Base-by-base conservation (phyloP, 2,797 vertebrate species). In the Tarsius wallacei region DNA sequence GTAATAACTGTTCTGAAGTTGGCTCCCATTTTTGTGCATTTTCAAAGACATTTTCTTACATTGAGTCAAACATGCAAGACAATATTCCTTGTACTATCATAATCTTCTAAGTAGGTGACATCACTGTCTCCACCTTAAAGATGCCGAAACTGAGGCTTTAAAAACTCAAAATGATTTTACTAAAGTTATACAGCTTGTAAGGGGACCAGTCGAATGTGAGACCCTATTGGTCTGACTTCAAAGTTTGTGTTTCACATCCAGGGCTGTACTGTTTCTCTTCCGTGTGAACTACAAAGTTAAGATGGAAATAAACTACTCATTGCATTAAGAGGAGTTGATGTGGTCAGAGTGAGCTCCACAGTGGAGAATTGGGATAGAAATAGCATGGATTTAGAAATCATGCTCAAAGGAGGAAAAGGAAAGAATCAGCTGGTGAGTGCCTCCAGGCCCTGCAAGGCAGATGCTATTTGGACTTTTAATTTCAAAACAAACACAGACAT, bases 31-130 rank as follows among this genome's bases (percentile, higher is more conserved):
- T 74, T 61, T 2, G 1, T 88, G 28, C 28, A 22, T 59, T 87
- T 91, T 90, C 83, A 68, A 87, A 61, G n/a, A 55, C 28, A 4
- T 36, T 94, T 85, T 85, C 51, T 53, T 77, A 64, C 24, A 19
- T n/a, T 33, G 7, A 66, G 19, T 70, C 26, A 36, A 26, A 68
- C 22, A 49, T 51, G 68, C 66, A 71, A 84, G 47, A 61, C 3
- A 66, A 16, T 49, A 66, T 55, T 94, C 68, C 73, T 90, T 13
- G 28, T 74, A 26, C 15, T 64, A 5, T 31, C 80, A 31, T 70
- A 77, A 80, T 59, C 26, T 17, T 24, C 13, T 14, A 42, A 91
- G 36, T 83, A 71, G 63, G 6, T 68, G 13, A 22, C 49, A 21
- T 57, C n/a, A 91, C 7, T 57, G 13, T 84, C 77, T 6, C 33